phyloP scores from a whole-genome alignment of 2,888 invertebrate genomes.

The Phasia obesa region DNA sequence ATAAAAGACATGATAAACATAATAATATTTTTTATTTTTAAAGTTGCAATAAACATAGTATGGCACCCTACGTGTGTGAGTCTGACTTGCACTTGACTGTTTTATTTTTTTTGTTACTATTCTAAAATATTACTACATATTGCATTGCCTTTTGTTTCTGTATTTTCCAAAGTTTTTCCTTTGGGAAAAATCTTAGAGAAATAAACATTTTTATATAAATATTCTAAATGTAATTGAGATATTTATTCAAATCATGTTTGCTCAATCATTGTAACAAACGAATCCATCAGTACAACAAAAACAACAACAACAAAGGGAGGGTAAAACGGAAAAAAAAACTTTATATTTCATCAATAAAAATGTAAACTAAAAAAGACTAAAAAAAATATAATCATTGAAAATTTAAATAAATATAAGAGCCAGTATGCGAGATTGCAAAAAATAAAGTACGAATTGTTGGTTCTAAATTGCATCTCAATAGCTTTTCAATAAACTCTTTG shows the following conservation, averaged over 20 bases:
- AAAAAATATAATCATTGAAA: slow-evolving; percentile 7
- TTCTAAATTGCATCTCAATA: slow-evolving; percentile 33
- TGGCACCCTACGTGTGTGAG: too few relatives aligned
- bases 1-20: too few relatives aligned
- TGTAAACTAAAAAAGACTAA: background rate
- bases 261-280: slow-evolving; percentile 25
- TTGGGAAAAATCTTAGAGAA: background rate
- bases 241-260: slow-evolving; percentile 39
- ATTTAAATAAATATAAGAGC: background rate
- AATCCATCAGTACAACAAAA: too few relatives aligned
- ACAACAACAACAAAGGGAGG: background rate
- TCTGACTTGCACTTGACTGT: too few relatives aligned
- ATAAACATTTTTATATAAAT: background rate
- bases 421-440: background rate
- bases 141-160: too few relatives aligned
- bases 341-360: slow-evolving; percentile 12
- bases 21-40: too few relatives aligned
- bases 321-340: background rate
- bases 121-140: too few relatives aligned
- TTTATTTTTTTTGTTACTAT: too few relatives aligned
- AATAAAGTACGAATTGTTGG: slow-evolving; percentile 29
- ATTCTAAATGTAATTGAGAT: background rate
- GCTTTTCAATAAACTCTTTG: slow-evolving; percentile 31
- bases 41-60: too few relatives aligned
- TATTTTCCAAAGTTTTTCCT: background rate